phyloP scores from a whole-genome alignment of 2,797 vertebrate genomes.

The Melanotaenia parkinsoni region DNA sequence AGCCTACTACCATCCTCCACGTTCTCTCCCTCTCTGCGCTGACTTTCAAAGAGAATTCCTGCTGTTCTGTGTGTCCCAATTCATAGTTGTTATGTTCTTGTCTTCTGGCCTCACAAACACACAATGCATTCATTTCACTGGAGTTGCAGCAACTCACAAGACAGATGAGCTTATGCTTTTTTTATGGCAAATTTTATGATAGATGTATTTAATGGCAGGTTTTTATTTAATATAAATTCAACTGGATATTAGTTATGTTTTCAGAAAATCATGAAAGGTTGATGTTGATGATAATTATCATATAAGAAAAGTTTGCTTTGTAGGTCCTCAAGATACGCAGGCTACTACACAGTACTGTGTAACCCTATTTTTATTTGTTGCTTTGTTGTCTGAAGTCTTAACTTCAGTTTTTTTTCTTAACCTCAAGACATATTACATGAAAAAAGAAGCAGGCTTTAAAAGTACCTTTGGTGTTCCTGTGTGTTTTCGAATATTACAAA shows the following conservation, averaged over 20 bases:
- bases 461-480: constrained; percentile 86
- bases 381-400: constrained; percentile 80
- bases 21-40: constrained; percentile 55
- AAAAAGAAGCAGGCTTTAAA: constrained; percentile 73
- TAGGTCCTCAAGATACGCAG: constrained; percentile 61
- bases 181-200: constrained; percentile 6
- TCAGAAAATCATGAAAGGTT: constrained; percentile 30
- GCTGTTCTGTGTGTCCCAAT: constrained; percentile 73
- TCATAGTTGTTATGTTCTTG: constrained; percentile 67
- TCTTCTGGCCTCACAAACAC: constrained; percentile 63
- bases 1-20: constrained; percentile 64
- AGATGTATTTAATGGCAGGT: constrained; percentile 14
- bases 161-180: constrained; percentile 8
- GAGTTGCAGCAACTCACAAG: constrained; percentile 23
- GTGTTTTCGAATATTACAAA: constrained; percentile 87
- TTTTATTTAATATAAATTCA: constrained; percentile 24
- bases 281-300: constrained; percentile 56
- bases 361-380: constrained; percentile 80
- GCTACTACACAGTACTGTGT: constrained; percentile 60
- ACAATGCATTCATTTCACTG: constrained; percentile 51
- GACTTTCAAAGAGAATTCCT: constrained; percentile 78
- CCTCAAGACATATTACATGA: constrained; percentile 79
- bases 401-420: constrained; percentile 68
- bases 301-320: constrained; percentile 64
- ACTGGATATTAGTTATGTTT: constrained; percentile 17